A percentile compares a stretch with the other conserved stretches of the same genome.
phyloP scores from a whole-genome alignment of 2,888 invertebrate genomes.

The Lasioglossum villosulum region DNA sequence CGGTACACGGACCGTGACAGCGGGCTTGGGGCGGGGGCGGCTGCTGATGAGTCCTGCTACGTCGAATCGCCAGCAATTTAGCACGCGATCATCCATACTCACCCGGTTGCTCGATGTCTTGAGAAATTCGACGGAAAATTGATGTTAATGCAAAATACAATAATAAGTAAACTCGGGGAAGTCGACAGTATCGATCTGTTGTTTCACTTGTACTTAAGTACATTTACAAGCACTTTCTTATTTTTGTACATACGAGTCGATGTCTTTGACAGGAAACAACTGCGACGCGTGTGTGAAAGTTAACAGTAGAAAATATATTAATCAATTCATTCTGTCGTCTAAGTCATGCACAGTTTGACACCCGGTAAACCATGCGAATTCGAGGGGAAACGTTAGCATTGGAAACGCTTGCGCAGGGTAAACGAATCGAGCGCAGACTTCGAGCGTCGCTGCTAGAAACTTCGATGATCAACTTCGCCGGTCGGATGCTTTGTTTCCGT shows the following conservation, averaged over 20 bases:
- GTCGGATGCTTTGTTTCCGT: conserved; percentile 31
- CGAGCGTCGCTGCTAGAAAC: conserved; percentile 6
- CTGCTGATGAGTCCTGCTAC: not conserved
- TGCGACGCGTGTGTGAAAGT: too few relatives aligned
- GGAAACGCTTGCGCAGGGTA: not conserved
- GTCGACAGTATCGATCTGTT: too few relatives aligned
- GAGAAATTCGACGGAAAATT: not conserved
- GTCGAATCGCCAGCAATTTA: conserved; percentile 1
- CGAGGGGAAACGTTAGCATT: not conserved
- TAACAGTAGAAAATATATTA: too few relatives aligned
- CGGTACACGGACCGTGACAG: conserved; percentile 34
- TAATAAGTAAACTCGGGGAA: not conserved
- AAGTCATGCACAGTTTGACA: not conserved
- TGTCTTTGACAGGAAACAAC: too few relatives aligned
- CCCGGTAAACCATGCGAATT: not conserved
- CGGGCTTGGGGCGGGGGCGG: not conserved
- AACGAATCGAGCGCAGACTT: conserved; percentile 32
- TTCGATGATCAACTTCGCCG: conserved; percentile 25
- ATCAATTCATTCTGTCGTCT: too few relatives aligned
- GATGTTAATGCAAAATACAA: not conserved
- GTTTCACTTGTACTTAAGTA: too few relatives aligned
- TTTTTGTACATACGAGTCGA: too few relatives aligned
- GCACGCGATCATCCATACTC: not conserved
- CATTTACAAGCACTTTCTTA: too few relatives aligned
- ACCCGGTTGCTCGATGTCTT: not conserved